Percentiles rank a stretch among this genome's conserved stretches.
Conservation (phyloP, 2,797 vertebrate genomes). For the Podarcis siculus region DNA sequence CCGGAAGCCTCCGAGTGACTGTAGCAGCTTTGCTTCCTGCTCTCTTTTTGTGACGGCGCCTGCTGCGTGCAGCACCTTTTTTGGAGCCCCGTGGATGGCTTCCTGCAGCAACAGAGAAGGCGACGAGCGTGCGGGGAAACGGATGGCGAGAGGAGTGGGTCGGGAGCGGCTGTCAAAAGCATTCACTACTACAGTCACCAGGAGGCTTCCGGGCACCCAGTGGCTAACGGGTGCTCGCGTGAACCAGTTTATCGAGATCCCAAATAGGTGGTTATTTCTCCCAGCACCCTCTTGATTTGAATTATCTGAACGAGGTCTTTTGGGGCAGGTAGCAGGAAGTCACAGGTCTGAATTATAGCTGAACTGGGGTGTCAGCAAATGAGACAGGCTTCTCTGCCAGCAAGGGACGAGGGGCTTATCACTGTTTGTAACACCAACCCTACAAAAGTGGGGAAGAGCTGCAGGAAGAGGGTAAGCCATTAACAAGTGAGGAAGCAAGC, state of each 20-base stretch:
- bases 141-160: neutral
- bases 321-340: accelerated
- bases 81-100: neutral
- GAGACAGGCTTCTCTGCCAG: neutral
- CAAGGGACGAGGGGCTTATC: neutral
- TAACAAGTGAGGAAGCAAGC: too few relatives aligned
- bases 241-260: too few relatives aligned
- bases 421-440: neutral
- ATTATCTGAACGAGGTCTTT: neutral
- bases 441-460: neutral
- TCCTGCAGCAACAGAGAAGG: neutral
- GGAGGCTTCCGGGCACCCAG: neutral
- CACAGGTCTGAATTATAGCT: neutral
- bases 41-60: accelerated
- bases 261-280: too few relatives aligned
- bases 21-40: neutral
- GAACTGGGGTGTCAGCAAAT: neutral
- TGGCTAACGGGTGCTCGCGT: neutral
- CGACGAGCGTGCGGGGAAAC: neutral
- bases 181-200: too few relatives aligned
- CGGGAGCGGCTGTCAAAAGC: neutral
- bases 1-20: neutral
- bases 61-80: neutral
- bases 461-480: neutral
- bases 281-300: neutral